Conservation (phyloP, 2,888 invertebrate genomes). For the Cosmia pyralina region DNA sequence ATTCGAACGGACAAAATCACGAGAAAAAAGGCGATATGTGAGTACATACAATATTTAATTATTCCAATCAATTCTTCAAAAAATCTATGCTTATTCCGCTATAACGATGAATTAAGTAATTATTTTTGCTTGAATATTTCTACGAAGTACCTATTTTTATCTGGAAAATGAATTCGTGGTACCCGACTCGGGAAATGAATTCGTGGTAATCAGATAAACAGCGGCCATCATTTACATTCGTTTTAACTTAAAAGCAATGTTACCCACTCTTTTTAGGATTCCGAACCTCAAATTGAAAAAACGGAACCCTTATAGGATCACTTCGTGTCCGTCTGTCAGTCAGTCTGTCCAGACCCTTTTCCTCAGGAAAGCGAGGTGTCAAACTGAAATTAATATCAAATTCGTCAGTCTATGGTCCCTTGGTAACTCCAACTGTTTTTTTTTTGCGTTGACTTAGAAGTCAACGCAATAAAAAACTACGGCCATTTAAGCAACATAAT, state of each 20-base stretch:
- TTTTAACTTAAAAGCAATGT: constrained; percentile 22
- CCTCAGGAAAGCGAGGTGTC: no score
- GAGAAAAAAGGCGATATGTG: neutral
- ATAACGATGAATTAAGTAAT: neutral
- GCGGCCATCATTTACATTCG: constrained; percentile 24
- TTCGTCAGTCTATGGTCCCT: no score
- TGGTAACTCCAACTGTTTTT: no score
- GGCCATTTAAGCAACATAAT: no score
- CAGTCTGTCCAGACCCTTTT: no score
- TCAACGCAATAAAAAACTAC: no score
- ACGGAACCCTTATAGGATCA: no score
- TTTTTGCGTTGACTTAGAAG: no score
- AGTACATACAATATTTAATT: neutral
- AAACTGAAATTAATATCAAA: no score
- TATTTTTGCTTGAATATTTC: neutral
- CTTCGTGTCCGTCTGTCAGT: no score
- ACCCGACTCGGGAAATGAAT: constrained; percentile 34
- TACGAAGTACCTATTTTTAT: constrained; percentile 3
- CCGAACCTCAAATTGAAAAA: no score
- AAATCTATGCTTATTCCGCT: neutral
- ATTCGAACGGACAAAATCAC: neutral
- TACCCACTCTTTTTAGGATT: neutral
- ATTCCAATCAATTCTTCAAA: neutral
- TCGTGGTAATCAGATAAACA: constrained; percentile 26
- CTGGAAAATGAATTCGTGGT: constrained; percentile 18